Evolutionary conservation across 2,113 vertebrate species (phyloP).

Genomic region (Thunnus thynnus): DNA sequence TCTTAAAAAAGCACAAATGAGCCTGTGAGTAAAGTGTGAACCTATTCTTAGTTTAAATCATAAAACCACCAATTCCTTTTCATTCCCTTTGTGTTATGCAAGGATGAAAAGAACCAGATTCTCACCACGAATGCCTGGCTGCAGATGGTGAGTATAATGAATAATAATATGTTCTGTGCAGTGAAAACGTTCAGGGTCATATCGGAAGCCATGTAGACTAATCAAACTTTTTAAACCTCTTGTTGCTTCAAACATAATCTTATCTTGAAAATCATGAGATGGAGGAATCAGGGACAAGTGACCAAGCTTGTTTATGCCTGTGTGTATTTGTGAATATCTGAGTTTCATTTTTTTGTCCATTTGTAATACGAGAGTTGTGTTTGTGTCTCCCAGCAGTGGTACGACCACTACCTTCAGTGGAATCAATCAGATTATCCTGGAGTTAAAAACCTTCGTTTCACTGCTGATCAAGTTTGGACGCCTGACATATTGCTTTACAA

Average conservation of each 20-base stretch:
- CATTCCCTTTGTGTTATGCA: constrained; percentile 29
- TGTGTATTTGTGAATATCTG: neutral
- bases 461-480: constrained; percentile 86
- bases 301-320: neutral
- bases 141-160: constrained; percentile 84
- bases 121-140: constrained; percentile 88
- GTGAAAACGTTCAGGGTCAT: constrained; percentile 6
- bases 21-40: neutral
- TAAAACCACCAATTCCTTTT: constrained; percentile 14
- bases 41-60: neutral
- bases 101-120: constrained; percentile 90
- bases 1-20: neutral
- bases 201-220: neutral
- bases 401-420: constrained; percentile 88
- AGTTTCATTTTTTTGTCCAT: neutral
- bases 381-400: constrained; percentile 83
- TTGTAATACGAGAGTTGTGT: constrained; percentile 17
- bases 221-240: too few species aligned
- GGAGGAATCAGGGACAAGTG: neutral
- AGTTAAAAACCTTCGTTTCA: constrained; percentile 87
- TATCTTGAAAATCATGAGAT: neutral
- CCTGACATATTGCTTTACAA: constrained; percentile 88
- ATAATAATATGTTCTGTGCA: constrained; percentile 31
- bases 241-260: too few species aligned
- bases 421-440: constrained; percentile 88